Percentiles rank a stretch among this genome's conserved stretches.
Evolutionary conservation across 2,113 vertebrate genomes (phyloP).

Genomic region (Heliornis fulica): DNA sequence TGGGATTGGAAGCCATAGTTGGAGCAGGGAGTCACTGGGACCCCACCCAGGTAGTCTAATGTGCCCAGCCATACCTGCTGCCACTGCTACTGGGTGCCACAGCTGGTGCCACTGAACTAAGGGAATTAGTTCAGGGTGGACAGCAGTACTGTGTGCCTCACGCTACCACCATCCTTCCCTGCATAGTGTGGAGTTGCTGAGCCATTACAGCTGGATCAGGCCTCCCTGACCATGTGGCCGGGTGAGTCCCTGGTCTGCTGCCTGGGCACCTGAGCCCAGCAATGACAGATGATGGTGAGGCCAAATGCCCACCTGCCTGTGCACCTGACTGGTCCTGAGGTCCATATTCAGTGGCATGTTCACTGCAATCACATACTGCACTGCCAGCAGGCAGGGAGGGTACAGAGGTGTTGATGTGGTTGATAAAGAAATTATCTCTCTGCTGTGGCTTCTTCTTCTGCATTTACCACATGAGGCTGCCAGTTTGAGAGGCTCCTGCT

Average conservation of each 20-base stretch:
- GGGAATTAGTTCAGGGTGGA: neutral
- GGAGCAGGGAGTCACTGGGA: neutral
- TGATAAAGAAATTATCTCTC: neutral
- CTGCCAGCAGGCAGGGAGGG: neutral
- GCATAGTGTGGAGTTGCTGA: neutral
- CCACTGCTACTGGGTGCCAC: neutral
- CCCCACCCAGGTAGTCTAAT: neutral
- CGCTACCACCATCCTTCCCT: neutral
- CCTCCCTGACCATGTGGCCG: neutral
- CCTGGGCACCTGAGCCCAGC: neutral
- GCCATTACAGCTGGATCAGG: neutral
- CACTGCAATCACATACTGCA: neutral
- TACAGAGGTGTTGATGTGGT: neutral
- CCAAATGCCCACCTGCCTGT: rapidly evolving
- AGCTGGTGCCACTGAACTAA: neutral
- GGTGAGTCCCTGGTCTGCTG: neutral
- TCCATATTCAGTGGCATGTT: rapidly evolving
- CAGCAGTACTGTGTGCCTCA: neutral
- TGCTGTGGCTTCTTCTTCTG: neutral
- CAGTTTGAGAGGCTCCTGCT: neutral
- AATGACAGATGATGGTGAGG: neutral
- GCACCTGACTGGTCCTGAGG: no score
- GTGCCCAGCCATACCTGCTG: neutral
- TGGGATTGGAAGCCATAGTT: neutral
- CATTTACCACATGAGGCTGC: neutral